Evolutionary conservation across 2,113 vertebrate genomes (phyloP).

Genomic region (Acanthochromis polyacanthus): DNA sequence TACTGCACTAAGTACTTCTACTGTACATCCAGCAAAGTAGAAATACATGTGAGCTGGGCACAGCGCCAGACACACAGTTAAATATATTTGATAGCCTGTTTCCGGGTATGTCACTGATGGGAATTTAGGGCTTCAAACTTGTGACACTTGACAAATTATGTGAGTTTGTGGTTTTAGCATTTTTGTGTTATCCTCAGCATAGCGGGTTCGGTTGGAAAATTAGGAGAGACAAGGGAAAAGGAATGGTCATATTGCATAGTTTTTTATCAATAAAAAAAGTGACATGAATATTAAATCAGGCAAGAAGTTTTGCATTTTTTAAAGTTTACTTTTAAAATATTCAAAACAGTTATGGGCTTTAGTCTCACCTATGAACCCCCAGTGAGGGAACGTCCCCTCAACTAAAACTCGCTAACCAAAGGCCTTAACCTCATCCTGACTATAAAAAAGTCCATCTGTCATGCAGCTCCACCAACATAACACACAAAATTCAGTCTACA

Average conservation of each 20-base stretch:
- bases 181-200: background rate
- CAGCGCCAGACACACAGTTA: conserved; percentile 1
- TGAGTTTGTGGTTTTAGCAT: background rate
- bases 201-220: background rate
- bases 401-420: background rate
- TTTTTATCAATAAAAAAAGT: background rate
- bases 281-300: background rate
- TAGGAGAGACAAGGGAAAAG: background rate
- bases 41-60: conserved; percentile 35
- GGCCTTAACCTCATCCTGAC: too few species aligned
- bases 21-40: conserved; percentile 27
- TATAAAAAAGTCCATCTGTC: too few species aligned
- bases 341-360: too few species aligned
- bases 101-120: conserved; percentile 13
- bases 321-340: too few species aligned
- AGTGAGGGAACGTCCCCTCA: background rate
- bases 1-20: conserved; percentile 14
- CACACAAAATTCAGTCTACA: too few species aligned
- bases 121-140: conserved; percentile 20
- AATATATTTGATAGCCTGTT: conserved; percentile 16
- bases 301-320: too few species aligned
- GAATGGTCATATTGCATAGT: background rate
- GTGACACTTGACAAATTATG: conserved; percentile 14
- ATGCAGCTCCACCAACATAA: too few species aligned
- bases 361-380: too few species aligned